Evolutionary conservation across 2,797 vertebrate genomes (phyloP), one percentile per base, ranked within the genome.

Genomic region (Microchirus variegatus): DNA sequence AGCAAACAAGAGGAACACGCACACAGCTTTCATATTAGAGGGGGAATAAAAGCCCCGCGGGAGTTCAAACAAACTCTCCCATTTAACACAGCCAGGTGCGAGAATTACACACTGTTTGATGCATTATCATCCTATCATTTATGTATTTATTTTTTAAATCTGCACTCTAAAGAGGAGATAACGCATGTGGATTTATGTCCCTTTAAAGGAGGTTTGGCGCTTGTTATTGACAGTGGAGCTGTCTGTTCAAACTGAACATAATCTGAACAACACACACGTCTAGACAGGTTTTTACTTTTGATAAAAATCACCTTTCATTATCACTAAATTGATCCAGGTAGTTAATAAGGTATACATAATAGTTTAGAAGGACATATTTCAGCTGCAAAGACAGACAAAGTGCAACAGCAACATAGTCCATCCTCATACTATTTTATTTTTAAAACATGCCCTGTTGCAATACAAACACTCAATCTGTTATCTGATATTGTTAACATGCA

Each of bases 31-130:
- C 73, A 69, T 31, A 76, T 65, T 59, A 67, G 31, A 31, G 31
- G 43, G 12, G 31, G 43, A 73, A 72, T 53, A 69, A 64, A 83
- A 60, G 68, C 63, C 81, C 69, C 7, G 9, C 45, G 64, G 79
- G 70, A 18, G 31, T 58, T 63, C 61, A 82, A 67, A 83, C 67
- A 65, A 76, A 59, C 51, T 56, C 65, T 49, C 45, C 14, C 26
- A 40, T 80, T 40, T 56, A 59, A 60, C 45, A 62, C 65, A 66
- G 45, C 81, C 83, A 89, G 83, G 85, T 89, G 89, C 76, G 41
- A 60, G 63, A 70, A 78, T 76, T 59, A 67, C 69, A 63, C 16
- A 13, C 36, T 15, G 13, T 82, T 75, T 83, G 69, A 84, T 82
- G 71, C 55, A 53, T 82, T 77, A 63, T 83, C 56, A 67, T 65